Evolutionary conservation across 2,113 vertebrate species (phyloP).

Genomic region (Callorhinus ursinus): DNA sequence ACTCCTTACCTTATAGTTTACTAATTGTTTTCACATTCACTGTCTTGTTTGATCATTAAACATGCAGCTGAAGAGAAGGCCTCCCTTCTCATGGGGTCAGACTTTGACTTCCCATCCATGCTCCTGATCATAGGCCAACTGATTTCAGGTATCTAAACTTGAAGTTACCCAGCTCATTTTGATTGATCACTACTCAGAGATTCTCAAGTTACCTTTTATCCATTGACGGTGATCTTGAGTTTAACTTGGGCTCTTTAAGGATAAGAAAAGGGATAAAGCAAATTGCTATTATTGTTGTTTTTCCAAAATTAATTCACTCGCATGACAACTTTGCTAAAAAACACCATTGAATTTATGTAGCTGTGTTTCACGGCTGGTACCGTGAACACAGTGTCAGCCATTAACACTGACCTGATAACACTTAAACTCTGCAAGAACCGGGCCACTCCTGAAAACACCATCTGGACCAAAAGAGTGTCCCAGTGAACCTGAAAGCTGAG

Average conservation of each 20-base stretch:
- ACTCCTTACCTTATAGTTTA: background rate
- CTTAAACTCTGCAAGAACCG: conserved; percentile 19
- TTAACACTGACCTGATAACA: conserved; percentile 5
- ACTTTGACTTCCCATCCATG: background rate
- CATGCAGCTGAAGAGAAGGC: background rate
- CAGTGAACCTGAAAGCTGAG: background rate
- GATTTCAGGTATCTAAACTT: background rate
- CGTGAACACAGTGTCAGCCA: background rate
- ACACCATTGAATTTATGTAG: background rate
- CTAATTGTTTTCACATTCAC: conserved; percentile 26
- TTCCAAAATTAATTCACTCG: conserved; percentile 41
- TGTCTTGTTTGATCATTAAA: conserved; percentile 36
- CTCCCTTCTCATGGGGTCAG: background rate
- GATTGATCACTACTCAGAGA: background rate
- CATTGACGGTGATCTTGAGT: background rate
- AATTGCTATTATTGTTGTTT: conserved; percentile 11
- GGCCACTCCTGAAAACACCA: conserved; percentile 3
- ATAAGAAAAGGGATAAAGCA: background rate
- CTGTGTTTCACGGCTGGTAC: conserved; percentile 40
- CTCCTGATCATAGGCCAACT: background rate
- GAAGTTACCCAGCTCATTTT: background rate
- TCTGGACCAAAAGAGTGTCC: background rate
- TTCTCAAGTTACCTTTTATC: conserved; percentile 22
- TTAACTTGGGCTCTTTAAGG: background rate
- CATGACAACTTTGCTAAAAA: conserved; percentile 46